Evolutionary conservation across 64 coral and sea anemone genomes (phyloP), one percentile per base, ranked within the genome.

Genomic region (Cladopsammia gracilis): DNA sequence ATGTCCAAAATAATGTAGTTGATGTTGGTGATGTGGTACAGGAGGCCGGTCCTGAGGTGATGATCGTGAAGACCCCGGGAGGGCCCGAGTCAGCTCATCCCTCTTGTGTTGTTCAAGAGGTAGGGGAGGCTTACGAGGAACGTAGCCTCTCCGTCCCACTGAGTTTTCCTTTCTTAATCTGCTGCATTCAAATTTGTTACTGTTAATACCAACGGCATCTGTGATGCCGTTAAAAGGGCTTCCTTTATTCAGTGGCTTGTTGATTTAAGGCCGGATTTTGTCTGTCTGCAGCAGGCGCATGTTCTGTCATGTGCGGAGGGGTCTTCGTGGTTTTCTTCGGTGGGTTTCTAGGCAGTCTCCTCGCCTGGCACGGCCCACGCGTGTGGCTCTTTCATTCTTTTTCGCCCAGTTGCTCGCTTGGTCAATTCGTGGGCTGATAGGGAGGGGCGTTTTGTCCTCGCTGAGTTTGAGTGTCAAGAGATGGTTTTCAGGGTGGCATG

Each of bases 271-370:
- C 18, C 44, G 18, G 82, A 90, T 47, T 70, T 89, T 25, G 15
- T 88, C 0, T 88, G 82, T 34, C 8, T 96, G 5, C 94, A 96
- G 20, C 84, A 96, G 20, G 83, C 83, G 10, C 94, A 96, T 52
- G 65, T 48, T 10, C 0, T 62, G 3, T 89, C 85, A 16, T 69
- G 85, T 24, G 76, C 88, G 11, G 16, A 47, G 26, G 23, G 66
- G 7, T 69, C n/a, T 15, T 58, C 75, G 0, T 92, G 85, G 90
- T 15, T 96, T 6, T 76, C 80, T 23, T 71, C 65, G 10, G 42
- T n/a, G 4, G 3, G 43, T 3, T 76, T 83, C 9, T 5, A 3
- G 0, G 66, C 24, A 59, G 60, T 82, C 10, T 19, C 57, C 7
- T 87, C 88, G 4, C 82, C 43, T 3, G 82, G 91, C 2, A 14